These are phyloP conservation scores for Andrena bicolor DNA, from an alignment of 2,888 invertebrate species.

Conservation along the genomic window DNA sequence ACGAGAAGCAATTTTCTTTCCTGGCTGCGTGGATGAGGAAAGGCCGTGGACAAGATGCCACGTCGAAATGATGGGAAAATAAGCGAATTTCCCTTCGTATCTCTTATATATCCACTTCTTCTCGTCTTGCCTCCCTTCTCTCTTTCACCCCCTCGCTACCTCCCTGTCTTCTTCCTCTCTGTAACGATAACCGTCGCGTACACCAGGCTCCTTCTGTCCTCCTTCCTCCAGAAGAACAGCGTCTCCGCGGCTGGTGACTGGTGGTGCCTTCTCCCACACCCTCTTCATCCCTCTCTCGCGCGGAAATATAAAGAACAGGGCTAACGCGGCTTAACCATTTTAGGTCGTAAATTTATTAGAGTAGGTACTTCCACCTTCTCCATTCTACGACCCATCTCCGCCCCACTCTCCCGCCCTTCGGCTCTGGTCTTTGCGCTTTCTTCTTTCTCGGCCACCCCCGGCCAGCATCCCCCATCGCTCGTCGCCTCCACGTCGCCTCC, in stretches of 20 bases:
- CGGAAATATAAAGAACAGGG: constrained; percentile 85
- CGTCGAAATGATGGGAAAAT: constrained; percentile 83
- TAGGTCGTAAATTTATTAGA: constrained; percentile 84
- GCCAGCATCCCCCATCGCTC: not conserved
- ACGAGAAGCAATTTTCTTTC: constrained; percentile 84
- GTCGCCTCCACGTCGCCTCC: constrained; percentile 59
- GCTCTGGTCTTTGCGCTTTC: constrained; percentile 44
- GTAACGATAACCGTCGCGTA: constrained; percentile 31
- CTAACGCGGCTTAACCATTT: constrained; percentile 84
- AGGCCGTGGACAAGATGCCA: constrained; percentile 82
- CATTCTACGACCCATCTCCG: constrained; percentile 47
- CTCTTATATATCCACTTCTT: constrained; percentile 68
- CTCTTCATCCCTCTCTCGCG: constrained; percentile 61
- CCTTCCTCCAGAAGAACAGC: not conserved
- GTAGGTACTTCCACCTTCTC: constrained; percentile 75
- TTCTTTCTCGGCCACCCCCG: constrained; percentile 25
- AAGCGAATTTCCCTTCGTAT: constrained; percentile 83
- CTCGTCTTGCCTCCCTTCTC: constrained; percentile 32
- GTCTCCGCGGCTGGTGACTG: constrained; percentile 45
- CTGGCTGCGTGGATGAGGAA: constrained; percentile 79
- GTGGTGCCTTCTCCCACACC: constrained; percentile 15
- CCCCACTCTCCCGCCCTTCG: constrained; percentile 47
- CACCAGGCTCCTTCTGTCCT: constrained; percentile 11
- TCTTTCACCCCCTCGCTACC: not conserved
- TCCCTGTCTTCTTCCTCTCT: not conserved